Evolutionary conservation across 2,113 vertebrate genomes (phyloP).

Genomic region (Scortum barcoo): DNA sequence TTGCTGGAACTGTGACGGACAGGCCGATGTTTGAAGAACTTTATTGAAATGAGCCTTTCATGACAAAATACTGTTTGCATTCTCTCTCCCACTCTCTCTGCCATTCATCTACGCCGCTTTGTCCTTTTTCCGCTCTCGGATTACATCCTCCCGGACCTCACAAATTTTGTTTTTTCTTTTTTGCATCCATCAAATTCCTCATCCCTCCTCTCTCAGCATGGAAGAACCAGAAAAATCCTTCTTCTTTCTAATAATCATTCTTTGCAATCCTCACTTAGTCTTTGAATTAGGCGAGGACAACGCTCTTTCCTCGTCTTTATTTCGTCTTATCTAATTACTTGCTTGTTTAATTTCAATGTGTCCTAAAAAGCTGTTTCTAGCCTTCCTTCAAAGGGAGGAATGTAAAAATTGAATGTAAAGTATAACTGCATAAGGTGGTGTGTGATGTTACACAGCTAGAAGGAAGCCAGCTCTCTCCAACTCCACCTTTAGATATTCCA

Average conservation of each 20-base stretch:
- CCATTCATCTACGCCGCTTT: conserved; percentile 36
- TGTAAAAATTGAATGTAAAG: conserved; percentile 33
- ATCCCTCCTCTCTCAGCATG: conserved; percentile 1
- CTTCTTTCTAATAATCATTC: conserved; percentile 38
- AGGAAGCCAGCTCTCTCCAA: conserved; percentile 32
- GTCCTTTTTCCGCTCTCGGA: conserved; percentile 34
- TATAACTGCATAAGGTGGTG: conserved; percentile 25
- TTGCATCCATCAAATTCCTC: conserved; percentile 21
- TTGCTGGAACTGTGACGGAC: conserved; percentile 56
- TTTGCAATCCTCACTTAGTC: conserved; percentile 21
- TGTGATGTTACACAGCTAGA: conserved; percentile 51
- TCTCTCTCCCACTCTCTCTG: conserved; percentile 25
- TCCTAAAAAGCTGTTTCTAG: conserved; percentile 32
- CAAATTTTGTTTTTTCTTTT: no score
- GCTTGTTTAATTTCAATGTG: conserved; percentile 34
- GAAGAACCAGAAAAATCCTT: conserved; percentile 11
- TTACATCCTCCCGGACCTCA: conserved; percentile 2
- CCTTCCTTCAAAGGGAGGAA: conserved; percentile 23
- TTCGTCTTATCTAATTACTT: conserved; percentile 26
- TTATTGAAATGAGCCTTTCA: conserved; percentile 71
- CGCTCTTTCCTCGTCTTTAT: conserved; percentile 10
- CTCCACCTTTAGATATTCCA: conserved; percentile 43
- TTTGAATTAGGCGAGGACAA: conserved; percentile 42
- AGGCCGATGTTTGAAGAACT: conserved; percentile 69
- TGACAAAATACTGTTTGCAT: conserved; percentile 73